Evolutionary conservation across 2,888 invertebrate genomes (phyloP), one percentile per base, ranked within the genome.

Genomic region (Ectemnius cavifrons): DNA sequence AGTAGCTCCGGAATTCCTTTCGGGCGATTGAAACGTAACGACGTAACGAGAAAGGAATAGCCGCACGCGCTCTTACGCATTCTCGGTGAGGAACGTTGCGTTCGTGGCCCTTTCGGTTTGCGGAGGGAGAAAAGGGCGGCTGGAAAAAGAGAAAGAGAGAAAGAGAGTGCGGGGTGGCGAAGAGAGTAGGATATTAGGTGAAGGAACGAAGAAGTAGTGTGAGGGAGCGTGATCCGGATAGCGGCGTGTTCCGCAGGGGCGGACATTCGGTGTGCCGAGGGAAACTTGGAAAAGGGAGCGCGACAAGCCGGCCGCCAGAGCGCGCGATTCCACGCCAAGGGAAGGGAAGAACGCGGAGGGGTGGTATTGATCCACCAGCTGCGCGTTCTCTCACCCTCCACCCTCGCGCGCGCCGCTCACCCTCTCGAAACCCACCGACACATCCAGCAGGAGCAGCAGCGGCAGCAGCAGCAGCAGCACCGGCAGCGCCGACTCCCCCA

Each of bases 361-460:
- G 82, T 68, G 37, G 88, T 90, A 90, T 89, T 89, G 90, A 90
- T 89, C 90, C 89, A 87, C 89, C 86, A 85, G 87, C 88, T 89
- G 87, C 87, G 84, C 85, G 85, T 87, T 88, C 88, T 86, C 88
- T 86, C 86, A 82, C 82, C 84, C 80, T 59, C 68, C 74, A 68
- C 74, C 71, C 63, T 76, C 73, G 63, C 62, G 57, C 28, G 45
- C 28, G 45, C 13, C 20, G 23, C 62, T 23, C 52, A 52, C 47
- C 56, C 76, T 60, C 69, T 66, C 75, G 46, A 20, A 66, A 63
- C 71, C 71, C 73, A 71, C 75, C 68, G 62, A 52, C 52, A 52
- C 52, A 52, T 52, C 52, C 52, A 52, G 52, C 52, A 16, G 16
- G 37, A 37, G 37, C 37, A 37, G 37, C 28, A 37, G 37, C 37